Evolutionary conservation across 2,888 invertebrate species (phyloP), one percentile per base, ranked within the genome.

Genomic region (Microplitis manilae): DNA sequence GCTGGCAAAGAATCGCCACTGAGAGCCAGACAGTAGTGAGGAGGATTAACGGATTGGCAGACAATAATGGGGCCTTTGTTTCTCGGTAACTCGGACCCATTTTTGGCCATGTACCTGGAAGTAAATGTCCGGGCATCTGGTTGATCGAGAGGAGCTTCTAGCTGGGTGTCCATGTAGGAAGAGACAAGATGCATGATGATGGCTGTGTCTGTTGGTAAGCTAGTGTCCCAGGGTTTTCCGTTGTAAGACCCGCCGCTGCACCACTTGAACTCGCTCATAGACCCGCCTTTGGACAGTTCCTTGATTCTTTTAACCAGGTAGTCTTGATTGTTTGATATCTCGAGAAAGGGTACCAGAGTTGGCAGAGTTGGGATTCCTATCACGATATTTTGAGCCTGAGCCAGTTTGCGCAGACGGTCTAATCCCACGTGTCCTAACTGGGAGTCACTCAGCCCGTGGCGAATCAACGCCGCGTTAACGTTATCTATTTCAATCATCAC

Each of bases 221-320:
- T 93, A 79, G 94, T 94, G 83, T 94, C 95, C 97, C 97, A 97
- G 69, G 93, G 93, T 85, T 95, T 94, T 15, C 94, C 94, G 85
- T 94, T 93, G 85, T 93, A 93, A 40, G 91, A 91, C 64, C 95
- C 94, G 68, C 97, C 97, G 77, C 94, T 93, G 90, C 95, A 94
- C 97, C 98, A 98, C 81, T 94, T 94, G 90, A 95, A 98, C 84
- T 95, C 95, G 85, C 96, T 95, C 91, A 98, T 95, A 86, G 96
- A 96, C 8, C 97, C 96, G 79, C 96, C 97, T 86, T 92, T 93
- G 0, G 95, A 93, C 80, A 98, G 91, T 85, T 95, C 95, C 86
- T 92, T 92, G 59, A 97, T 94, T 83, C 98, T 92, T 80, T 93
- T 94, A 69, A 95, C 94, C 15, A 96, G 91, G 91, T 97, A 98